Conservation (phyloP, 2,888 invertebrate genomes). For the Nomada hirtipes region DNA sequence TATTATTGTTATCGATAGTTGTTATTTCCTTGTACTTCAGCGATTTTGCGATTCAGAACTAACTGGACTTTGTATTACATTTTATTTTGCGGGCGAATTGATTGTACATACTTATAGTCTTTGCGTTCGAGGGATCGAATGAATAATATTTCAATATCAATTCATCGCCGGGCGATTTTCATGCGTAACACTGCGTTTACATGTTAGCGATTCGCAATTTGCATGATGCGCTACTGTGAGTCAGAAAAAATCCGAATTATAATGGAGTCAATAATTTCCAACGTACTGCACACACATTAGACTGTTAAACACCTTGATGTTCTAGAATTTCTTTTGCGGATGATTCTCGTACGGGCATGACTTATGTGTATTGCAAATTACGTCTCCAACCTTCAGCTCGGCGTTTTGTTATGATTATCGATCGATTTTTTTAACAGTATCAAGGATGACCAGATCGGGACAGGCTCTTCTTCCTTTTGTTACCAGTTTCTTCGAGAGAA, state of each 20-base stretch:
- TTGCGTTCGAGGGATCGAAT: too few relatives aligned
- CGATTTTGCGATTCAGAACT: too few relatives aligned
- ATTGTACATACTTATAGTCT: too few relatives aligned
- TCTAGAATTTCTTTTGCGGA: slow-evolving; percentile 24
- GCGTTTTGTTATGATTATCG: slow-evolving; percentile 32
- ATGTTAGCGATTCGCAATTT: too few relatives aligned
- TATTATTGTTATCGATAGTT: too few relatives aligned
- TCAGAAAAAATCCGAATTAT: neutral
- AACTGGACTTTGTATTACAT: too few relatives aligned
- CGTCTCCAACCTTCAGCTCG: slow-evolving; percentile 58
- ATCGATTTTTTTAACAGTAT: slow-evolving; percentile 30
- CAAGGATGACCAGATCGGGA: slow-evolving; percentile 55
- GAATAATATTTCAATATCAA: too few relatives aligned
- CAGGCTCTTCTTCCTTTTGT: neutral
- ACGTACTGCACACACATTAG: neutral
- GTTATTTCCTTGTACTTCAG: too few relatives aligned
- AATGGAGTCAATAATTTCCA: neutral
- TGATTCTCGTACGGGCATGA: slow-evolving; percentile 58
- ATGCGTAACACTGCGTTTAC: too few relatives aligned
- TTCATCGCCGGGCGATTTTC: too few relatives aligned
- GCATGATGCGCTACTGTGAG: too few relatives aligned
- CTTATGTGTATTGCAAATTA: slow-evolving; percentile 59
- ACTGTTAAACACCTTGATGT: neutral
- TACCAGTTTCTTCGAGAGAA: neutral
- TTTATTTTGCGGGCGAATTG: too few relatives aligned